Evolutionary conservation across 2,888 invertebrate genomes (phyloP).

Genomic region (Cheilosia soror): DNA sequence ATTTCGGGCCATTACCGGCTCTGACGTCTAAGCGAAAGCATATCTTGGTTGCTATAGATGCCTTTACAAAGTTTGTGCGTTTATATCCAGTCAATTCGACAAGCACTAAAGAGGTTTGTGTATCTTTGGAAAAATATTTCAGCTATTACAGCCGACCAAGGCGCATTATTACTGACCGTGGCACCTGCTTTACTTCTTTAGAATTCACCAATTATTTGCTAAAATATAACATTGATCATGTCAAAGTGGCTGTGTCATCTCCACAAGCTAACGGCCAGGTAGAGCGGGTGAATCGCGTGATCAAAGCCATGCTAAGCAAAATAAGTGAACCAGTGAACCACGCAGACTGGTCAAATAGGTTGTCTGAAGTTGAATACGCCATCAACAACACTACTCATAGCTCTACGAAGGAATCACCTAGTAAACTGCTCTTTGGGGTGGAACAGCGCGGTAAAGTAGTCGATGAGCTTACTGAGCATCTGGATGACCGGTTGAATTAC

Average conservation of each 20-base stretch:
- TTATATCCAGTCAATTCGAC: constrained; percentile 14
- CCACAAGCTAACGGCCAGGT: constrained; percentile 4
- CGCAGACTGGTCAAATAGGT: background rate
- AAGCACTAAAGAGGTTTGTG: constrained; percentile 3
- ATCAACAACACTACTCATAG: background rate
- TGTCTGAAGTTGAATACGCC: background rate
- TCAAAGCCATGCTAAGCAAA: constrained; percentile 1
- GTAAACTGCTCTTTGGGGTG: background rate
- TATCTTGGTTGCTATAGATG: constrained; percentile 25
- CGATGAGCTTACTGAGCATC: background rate
- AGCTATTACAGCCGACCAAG: too few species aligned
- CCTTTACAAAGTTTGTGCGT: constrained; percentile 30
- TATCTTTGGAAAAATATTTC: too few species aligned
- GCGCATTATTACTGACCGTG: too few species aligned
- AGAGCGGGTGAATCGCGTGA: background rate
- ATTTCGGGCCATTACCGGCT: too few species aligned
- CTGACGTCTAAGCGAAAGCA: background rate
- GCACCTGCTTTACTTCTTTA: constrained; percentile 16
- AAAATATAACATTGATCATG: constrained; percentile 12
- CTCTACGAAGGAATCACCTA: constrained; percentile 1
- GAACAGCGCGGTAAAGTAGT: constrained; percentile 39
- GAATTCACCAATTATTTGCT: constrained; percentile 39
- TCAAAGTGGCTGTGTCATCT: constrained; percentile 5
- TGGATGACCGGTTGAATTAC: too few species aligned
- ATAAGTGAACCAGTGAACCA: background rate